Conservation (phyloP, 2,888 invertebrate genomes). For the Rhimphoctona megacephalus region DNA sequence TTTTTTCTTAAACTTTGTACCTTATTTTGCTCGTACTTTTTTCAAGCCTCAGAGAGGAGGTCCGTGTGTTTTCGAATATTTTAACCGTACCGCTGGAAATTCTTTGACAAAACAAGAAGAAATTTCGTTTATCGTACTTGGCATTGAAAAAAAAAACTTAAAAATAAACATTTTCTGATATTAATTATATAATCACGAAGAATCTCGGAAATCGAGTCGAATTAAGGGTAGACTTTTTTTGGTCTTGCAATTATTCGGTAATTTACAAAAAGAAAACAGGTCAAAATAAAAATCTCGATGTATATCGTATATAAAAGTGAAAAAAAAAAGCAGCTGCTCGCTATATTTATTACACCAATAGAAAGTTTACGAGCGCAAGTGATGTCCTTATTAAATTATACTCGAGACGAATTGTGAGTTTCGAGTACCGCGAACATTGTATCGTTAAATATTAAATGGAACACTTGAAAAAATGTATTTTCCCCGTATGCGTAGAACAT, state of each 20-base stretch:
- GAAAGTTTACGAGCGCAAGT: constrained; percentile 75
- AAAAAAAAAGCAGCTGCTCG: constrained; percentile 52
- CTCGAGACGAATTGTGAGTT: constrained; percentile 17
- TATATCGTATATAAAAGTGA: neutral
- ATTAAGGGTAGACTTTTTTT: neutral
- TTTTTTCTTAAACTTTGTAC: neutral
- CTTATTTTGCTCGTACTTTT: neutral
- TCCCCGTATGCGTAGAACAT: neutral
- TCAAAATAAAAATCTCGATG: neutral
- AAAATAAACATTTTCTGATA: no score
- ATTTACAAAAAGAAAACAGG: neutral
- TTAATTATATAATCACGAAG: no score
- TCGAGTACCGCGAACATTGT: neutral
- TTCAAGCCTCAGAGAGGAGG: neutral
- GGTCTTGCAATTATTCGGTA: neutral
- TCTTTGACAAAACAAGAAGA: neutral
- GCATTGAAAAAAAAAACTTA: no score
- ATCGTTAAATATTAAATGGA: constrained; percentile 10
- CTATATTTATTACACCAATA: constrained; percentile 78
- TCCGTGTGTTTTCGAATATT: neutral
- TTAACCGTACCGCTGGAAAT: neutral
- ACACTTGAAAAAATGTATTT: neutral
- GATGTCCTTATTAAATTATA: constrained; percentile 13
- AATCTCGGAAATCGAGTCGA: neutral
- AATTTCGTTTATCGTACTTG: no score